Percentiles rank a stretch among this genome's conserved stretches.
Conservation (phyloP, 1,140 invertebrate species). For the Goniozus legneri region DNA sequence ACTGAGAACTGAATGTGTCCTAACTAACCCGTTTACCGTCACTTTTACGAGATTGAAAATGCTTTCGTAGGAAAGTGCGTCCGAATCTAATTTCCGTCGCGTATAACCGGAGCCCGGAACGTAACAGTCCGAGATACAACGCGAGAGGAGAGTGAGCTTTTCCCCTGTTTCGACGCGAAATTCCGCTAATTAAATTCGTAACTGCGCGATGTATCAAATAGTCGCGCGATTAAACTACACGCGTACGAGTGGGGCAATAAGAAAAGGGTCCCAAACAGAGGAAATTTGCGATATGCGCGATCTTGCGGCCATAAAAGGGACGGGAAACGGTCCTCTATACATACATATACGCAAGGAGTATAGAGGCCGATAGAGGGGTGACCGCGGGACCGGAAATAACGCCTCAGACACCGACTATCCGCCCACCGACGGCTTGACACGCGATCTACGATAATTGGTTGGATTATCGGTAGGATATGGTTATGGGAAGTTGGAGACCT, state of each 20-base stretch:
- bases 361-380: constrained; percentile 10
- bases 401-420: constrained; percentile 18
- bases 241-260: background rate
- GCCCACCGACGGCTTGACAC: constrained; percentile 14
- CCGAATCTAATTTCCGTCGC: constrained; percentile 22
- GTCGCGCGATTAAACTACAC: background rate
- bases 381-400: constrained; percentile 31
- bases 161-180: background rate
- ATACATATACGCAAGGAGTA: constrained; percentile 9
- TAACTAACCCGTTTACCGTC: constrained; percentile 26
- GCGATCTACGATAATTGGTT: constrained; percentile 40
- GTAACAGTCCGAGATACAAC: background rate
- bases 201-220: background rate
- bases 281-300: no score
- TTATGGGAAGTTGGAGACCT: constrained; percentile 35
- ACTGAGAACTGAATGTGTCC: constrained; percentile 31
- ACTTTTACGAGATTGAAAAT: constrained; percentile 36
- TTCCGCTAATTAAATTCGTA: background rate
- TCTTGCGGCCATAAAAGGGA: background rate
- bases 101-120: no score
- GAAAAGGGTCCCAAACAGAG: no score
- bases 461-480: constrained; percentile 41
- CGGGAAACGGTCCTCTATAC: no score
- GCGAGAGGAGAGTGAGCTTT: background rate
- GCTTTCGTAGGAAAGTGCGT: constrained; percentile 22